Base-by-base conservation (phyloP, 1,140 invertebrate species). In the Drosophila lowei region DNA sequence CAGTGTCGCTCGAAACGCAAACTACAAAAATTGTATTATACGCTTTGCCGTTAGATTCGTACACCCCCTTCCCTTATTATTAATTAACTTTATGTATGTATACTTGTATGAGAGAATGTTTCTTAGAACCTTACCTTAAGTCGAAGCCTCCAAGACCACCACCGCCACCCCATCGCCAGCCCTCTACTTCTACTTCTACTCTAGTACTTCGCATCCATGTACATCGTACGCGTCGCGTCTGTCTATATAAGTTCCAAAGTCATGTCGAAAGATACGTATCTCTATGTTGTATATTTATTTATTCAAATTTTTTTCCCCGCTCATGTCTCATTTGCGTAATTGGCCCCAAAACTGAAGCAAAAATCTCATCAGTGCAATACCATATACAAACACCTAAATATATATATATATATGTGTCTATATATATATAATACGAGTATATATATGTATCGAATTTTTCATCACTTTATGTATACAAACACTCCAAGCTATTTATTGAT, bases 1-100 rank as follows among this genome's bases (percentile, higher is more conserved):
- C 81, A 79, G 50, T 89, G 83, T 90, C 88, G 80, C 77, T 85
- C 88, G 60, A 90, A 90, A 89, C 89, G 89, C 78, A 90, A 85
- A 79, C 72, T 90, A 77, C 89, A 90, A 77, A 90, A 90, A 85
- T 77, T 90, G 79, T 90, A 90, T 90, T 90, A 90, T 89, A 89
- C 89, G 67, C 88, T 90, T 84, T 90, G 88, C 72, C 88, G 88
- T 81, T 90, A 89, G 89, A 85, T 78, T 70, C 63, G 74, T 88
- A 86, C 54, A 75, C 56, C 70, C 71, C 48, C 53, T 54, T 46
- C 8, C 34, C 34, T 38, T 38, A 38, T 38, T 38, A 13, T 13
- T 38, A 64, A 70, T 50, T 72, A 79, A 54, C 63, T 81, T 57
- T 83, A 83, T 53, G 77, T 38, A 59, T 86, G 62, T 72, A 67